These are phyloP conservation scores for Heliothis peltigera DNA, from an alignment of 2,888 invertebrate genomes.

Conservation along the genomic window DNA sequence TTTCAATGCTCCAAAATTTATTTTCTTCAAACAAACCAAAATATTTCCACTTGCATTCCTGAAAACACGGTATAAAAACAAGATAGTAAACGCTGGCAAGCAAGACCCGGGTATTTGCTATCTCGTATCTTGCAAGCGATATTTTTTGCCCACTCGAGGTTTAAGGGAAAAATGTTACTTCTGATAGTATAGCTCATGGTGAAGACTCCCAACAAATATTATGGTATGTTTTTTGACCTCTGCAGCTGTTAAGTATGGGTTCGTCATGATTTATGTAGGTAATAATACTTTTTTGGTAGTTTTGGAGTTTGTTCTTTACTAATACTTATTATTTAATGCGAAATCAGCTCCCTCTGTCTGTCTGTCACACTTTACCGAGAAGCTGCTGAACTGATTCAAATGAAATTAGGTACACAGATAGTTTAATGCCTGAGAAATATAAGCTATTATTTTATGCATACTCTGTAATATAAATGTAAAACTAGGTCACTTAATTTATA, in stretches of 20 bases:
- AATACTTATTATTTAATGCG: too few species aligned
- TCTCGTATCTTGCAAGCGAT: constrained; percentile 59
- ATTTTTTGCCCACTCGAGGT: constrained; percentile 64
- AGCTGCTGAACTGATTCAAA: too few species aligned
- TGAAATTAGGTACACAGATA: too few species aligned
- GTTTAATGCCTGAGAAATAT: too few species aligned
- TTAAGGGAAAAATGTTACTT: constrained; percentile 61
- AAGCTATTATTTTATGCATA: too few species aligned
- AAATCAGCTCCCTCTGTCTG: too few species aligned
- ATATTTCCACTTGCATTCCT: neutral
- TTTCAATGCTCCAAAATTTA: too few species aligned
- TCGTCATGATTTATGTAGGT: constrained; percentile 28
- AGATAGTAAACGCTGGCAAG: constrained; percentile 35
- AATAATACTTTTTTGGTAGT: neutral
- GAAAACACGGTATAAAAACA: constrained; percentile 38
- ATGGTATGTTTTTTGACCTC: constrained; percentile 21
- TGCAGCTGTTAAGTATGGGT: constrained; percentile 19
- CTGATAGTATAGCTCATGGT: constrained; percentile 41
- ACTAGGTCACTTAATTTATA: too few species aligned
- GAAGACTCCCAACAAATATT: constrained; percentile 18
- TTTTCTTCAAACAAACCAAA: neutral
- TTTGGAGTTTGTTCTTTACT: too few species aligned
- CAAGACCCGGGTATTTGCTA: constrained; percentile 22
- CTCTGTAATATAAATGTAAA: too few species aligned
- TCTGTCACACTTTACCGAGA: too few species aligned